These are phyloP conservation scores for Erethizon dorsatum DNA, from an alignment of 2,797 vertebrate species.

Conservation along the genomic window DNA sequence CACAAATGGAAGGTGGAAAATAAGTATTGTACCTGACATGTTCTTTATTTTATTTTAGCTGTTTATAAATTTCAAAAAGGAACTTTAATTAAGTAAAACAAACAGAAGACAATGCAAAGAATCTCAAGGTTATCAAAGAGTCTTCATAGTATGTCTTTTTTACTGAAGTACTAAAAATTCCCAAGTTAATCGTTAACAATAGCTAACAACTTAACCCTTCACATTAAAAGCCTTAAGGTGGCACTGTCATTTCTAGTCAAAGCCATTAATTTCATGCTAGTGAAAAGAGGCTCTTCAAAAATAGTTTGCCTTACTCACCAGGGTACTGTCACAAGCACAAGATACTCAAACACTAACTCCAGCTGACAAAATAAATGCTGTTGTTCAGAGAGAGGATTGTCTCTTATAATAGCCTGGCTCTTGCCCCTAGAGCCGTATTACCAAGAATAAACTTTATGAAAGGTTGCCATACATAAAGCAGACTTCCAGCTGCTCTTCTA, in stretches of 20 bases:
- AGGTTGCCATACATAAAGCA: conserved; percentile 90
- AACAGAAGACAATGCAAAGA: conserved; percentile 13
- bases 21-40: background rate
- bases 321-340: conserved; percentile 87
- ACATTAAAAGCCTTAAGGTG: conserved; percentile 78
- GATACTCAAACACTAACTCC: conserved; percentile 89
- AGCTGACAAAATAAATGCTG: conserved; percentile 89
- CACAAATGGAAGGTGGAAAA: background rate
- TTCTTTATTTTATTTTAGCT: conserved; percentile 5
- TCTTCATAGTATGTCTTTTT: conserved; percentile 49
- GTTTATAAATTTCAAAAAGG: conserved; percentile 39
- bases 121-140: background rate
- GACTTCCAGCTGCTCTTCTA: conserved; percentile 91
- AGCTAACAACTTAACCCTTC: conserved; percentile 77
- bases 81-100: conserved; percentile 58
- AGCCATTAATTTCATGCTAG: conserved; percentile 84
- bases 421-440: conserved; percentile 90
- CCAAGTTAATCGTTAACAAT: conserved; percentile 47
- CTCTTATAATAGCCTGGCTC: conserved; percentile 92
- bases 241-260: conserved; percentile 75
- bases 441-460: conserved; percentile 93
- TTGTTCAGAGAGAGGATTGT: conserved; percentile 87
- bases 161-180: conserved; percentile 12
- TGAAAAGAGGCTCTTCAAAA: conserved; percentile 83
- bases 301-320: conserved; percentile 84